A percentile compares a stretch with the other conserved stretches of the same genome.
Evolutionary conservation across 2,888 invertebrate genomes (phyloP).

Genomic region (Cancer borealis): DNA sequence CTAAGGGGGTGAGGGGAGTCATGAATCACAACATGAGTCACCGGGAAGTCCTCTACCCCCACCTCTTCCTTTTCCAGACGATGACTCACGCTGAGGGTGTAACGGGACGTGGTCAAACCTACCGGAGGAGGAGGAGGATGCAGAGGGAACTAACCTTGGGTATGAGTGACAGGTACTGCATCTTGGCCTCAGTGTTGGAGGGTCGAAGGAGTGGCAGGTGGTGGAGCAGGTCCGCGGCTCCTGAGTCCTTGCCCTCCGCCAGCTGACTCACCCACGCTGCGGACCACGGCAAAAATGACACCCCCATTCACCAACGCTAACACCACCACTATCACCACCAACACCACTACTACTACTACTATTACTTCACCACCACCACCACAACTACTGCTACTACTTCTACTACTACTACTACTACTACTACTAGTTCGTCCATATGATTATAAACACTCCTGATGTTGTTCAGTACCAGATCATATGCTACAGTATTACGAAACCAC

Average conservation of each 20-base stretch:
- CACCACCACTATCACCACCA: neutral
- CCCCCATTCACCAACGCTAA: neutral
- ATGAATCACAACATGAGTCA: constrained; percentile 47
- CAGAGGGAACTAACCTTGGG: constrained; percentile 80
- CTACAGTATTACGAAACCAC: neutral
- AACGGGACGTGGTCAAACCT: neutral
- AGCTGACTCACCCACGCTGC: constrained; percentile 73
- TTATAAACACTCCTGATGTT: neutral
- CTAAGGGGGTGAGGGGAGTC: neutral
- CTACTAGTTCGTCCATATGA: neutral
- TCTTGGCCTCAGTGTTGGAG: constrained; percentile 88
- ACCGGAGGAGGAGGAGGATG: neutral
- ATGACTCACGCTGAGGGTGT: neutral
- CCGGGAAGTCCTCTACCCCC: constrained; percentile 23
- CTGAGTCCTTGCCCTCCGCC: constrained; percentile 69
- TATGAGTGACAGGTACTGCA: constrained; percentile 85
- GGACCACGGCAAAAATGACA: neutral
- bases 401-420: too few species aligned
- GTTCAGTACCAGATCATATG: neutral
- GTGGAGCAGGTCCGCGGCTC: constrained; percentile 72
- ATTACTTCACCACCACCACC: neutral
- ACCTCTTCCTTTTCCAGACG: neutral
- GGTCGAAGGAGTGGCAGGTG: constrained; percentile 76
- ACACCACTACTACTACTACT: neutral
- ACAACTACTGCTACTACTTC: too few species aligned